A percentile compares a stretch with the other conserved stretches of the same genome.
phyloP scores from a whole-genome alignment of 2,888 invertebrate genomes.

The Incurvaria masculella region DNA sequence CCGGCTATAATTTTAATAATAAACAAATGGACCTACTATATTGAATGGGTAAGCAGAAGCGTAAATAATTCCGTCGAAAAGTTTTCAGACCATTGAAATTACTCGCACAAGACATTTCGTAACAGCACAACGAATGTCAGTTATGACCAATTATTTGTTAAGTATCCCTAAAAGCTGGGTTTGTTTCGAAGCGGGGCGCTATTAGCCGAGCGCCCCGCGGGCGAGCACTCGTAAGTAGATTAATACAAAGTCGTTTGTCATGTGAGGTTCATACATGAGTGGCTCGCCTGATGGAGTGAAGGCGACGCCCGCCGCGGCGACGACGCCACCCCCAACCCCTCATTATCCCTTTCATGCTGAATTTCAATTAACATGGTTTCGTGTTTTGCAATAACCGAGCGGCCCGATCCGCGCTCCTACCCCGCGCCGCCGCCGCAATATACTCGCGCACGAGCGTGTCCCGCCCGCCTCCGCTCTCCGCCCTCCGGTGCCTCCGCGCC shows the following conservation, averaged over 20 bases:
- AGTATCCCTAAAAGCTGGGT: too few species aligned
- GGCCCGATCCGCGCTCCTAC: constrained; percentile 28
- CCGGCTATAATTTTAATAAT: too few species aligned
- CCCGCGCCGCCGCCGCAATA: constrained; percentile 16
- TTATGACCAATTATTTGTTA: too few species aligned
- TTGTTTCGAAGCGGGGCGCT: background rate
- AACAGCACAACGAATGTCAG: too few species aligned
- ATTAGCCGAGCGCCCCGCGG: background rate
- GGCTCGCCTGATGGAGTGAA: constrained; percentile 31
- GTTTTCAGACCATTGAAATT: too few species aligned
- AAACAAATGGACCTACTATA: too few species aligned
- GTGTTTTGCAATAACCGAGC: constrained; percentile 48
- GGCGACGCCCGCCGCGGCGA: constrained; percentile 21
- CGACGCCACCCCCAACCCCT: constrained; percentile 21
- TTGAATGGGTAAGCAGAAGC: too few species aligned
- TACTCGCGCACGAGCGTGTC: background rate
- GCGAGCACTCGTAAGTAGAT: background rate
- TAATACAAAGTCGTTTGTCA: constrained; percentile 21
- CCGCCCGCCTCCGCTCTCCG: background rate
- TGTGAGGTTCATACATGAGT: constrained; percentile 24
- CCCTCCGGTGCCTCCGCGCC: background rate
- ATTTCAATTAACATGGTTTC: constrained; percentile 53
- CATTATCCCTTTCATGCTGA: constrained; percentile 56
- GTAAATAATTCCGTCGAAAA: too few species aligned
- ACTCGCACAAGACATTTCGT: too few species aligned